Evolutionary conservation across 1,140 invertebrate species (phyloP).

Genomic region (Anastrepha obliqua): DNA sequence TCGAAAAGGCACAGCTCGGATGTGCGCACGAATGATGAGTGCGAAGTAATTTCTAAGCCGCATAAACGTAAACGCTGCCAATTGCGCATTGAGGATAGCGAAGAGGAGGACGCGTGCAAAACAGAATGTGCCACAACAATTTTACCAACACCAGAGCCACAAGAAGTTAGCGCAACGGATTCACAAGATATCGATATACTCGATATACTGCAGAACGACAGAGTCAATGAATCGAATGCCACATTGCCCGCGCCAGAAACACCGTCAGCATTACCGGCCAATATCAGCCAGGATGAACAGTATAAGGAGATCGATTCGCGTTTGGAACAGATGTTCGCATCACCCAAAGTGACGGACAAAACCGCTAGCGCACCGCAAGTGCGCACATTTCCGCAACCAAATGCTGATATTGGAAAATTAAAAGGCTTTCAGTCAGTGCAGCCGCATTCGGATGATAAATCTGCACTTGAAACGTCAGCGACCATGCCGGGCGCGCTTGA

Average conservation of each 20-base stretch:
- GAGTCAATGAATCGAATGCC: neutral
- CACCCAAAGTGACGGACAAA: slow-evolving; percentile 38
- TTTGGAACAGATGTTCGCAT: slow-evolving; percentile 55
- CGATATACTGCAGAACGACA: slow-evolving; percentile 20
- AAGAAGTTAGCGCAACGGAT: neutral
- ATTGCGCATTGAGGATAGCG: neutral
- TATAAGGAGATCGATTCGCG: slow-evolving; percentile 56
- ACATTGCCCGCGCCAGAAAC: slow-evolving; percentile 18
- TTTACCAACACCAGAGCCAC: neutral
- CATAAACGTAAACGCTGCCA: neutral
- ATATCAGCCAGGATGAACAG: slow-evolving; percentile 50
- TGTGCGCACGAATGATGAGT: neutral
- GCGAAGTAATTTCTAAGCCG: neutral
- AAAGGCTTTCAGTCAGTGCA: neutral
- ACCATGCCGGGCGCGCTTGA: neutral
- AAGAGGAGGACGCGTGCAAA: neutral
- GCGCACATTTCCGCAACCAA: no score
- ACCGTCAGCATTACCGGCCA: neutral
- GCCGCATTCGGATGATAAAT: neutral
- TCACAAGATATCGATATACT: neutral
- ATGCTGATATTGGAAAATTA: neutral
- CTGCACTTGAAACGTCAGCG: neutral
- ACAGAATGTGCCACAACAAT: neutral
- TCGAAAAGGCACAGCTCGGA: neutral
- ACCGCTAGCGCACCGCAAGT: neutral